These are phyloP conservation scores for Struthio camelus DNA, from an alignment of 2,113 vertebrate genomes.

Conservation along the genomic window DNA sequence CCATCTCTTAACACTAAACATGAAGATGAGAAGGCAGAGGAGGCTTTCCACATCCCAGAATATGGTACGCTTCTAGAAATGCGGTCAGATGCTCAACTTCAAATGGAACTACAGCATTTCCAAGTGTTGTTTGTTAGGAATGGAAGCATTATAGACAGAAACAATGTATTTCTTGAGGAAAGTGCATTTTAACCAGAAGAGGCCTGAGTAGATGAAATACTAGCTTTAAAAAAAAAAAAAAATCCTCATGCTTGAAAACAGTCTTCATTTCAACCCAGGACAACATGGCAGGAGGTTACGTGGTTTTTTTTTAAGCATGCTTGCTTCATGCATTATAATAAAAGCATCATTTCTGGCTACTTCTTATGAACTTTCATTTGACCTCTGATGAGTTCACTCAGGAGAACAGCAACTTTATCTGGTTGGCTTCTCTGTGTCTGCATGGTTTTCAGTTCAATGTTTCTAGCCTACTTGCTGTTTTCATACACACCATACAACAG, in stretches of 20 bases:
- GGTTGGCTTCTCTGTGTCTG: not conserved
- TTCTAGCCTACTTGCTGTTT: constrained; percentile 13
- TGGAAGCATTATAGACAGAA: not conserved
- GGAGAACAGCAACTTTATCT: not conserved
- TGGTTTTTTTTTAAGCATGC: not conserved
- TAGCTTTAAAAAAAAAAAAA: not conserved
- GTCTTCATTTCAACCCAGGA: not conserved
- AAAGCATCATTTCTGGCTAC: not conserved
- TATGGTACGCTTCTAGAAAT: not conserved
- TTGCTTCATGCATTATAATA: not conserved
- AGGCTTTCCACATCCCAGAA: not conserved
- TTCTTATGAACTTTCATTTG: not conserved
- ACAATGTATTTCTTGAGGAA: not conserved
- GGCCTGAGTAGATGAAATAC: not conserved
- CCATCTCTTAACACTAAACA: not conserved
- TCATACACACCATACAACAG: not conserved
- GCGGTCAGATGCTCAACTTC: not conserved
- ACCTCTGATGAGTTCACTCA: not conserved
- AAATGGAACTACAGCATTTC: not conserved
- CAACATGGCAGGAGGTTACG: not conserved
- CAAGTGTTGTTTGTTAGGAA: not conserved
- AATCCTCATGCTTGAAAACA: not conserved
- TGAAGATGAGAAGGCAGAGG: not conserved
- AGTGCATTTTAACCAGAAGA: not conserved
- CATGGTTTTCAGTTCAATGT: not conserved